These are phyloP conservation scores for Tenthredo notha DNA, from an alignment of 2,888 invertebrate genomes.

Conservation along the genomic window DNA sequence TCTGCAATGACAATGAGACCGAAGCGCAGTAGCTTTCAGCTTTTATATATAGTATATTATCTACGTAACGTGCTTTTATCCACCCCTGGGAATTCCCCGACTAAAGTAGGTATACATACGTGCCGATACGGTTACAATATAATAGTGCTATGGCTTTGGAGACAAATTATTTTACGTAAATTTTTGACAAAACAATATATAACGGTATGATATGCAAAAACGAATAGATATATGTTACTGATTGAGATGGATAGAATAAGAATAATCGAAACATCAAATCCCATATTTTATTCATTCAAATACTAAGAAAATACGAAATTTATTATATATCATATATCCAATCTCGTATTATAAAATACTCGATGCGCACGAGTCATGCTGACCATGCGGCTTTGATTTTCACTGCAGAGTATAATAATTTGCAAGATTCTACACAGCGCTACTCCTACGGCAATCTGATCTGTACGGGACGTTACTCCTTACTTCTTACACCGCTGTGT, in stretches of 20 bases:
- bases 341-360: background rate
- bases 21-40: slow-evolving; percentile 14
- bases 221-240: background rate
- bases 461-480: background rate
- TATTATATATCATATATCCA: background rate
- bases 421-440: background rate
- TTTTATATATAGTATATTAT: background rate
- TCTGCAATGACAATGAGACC: background rate
- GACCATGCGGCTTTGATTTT: background rate
- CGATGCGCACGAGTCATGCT: background rate
- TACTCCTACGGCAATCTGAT: background rate
- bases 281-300: background rate
- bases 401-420: background rate
- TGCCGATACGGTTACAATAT: background rate
- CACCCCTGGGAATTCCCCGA: slow-evolving; percentile 34
- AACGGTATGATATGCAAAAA: no score
- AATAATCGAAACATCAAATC: background rate
- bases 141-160: background rate
- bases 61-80: slow-evolving; percentile 17
- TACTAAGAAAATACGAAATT: background rate
- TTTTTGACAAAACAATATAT: background rate
- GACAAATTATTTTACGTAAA: background rate
- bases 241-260: background rate
- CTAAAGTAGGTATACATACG: background rate
- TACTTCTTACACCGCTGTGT: background rate